Percentiles rank a stretch among this genome's conserved stretches.
Conservation (phyloP, 2,113 vertebrate species). For the Apodemus sylvaticus region DNA sequence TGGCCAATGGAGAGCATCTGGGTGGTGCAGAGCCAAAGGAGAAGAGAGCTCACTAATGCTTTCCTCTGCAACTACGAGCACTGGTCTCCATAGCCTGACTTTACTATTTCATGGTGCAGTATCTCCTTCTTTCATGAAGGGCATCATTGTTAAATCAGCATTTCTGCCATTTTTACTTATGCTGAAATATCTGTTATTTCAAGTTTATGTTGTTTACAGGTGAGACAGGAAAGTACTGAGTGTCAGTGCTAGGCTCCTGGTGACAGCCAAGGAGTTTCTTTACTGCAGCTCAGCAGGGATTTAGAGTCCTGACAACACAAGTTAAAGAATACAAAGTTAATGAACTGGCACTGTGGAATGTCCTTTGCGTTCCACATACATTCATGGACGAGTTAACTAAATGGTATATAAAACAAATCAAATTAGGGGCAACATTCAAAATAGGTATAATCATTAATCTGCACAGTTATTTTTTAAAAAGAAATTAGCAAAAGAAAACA, state of each 20-base stretch:
- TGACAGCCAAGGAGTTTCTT: constrained; percentile 17
- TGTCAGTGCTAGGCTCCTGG: not conserved
- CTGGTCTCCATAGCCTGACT: not conserved
- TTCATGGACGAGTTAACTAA: not conserved
- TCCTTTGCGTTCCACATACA: not conserved
- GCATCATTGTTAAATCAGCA: not conserved
- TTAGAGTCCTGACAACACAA: not conserved
- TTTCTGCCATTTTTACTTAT: not conserved
- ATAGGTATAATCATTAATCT: not conserved
- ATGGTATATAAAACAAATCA: not conserved
- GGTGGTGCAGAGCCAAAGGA: not conserved
- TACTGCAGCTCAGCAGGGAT: not conserved
- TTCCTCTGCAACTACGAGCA: not conserved
- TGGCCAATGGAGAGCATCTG: not conserved
- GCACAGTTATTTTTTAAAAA: not conserved
- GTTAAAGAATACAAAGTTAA: not conserved
- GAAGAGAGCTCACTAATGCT: not conserved
- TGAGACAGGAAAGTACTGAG: not conserved
- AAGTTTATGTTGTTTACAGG: constrained; percentile 49
- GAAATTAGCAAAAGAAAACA: not conserved
- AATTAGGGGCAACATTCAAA: not conserved
- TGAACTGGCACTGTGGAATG: not conserved
- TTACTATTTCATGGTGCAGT: not conserved
- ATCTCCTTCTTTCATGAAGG: not conserved
- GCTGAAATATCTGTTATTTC: constrained; percentile 39